Conservation (phyloP, 2,797 vertebrate genomes). For the Malacoraja senta region DNA sequence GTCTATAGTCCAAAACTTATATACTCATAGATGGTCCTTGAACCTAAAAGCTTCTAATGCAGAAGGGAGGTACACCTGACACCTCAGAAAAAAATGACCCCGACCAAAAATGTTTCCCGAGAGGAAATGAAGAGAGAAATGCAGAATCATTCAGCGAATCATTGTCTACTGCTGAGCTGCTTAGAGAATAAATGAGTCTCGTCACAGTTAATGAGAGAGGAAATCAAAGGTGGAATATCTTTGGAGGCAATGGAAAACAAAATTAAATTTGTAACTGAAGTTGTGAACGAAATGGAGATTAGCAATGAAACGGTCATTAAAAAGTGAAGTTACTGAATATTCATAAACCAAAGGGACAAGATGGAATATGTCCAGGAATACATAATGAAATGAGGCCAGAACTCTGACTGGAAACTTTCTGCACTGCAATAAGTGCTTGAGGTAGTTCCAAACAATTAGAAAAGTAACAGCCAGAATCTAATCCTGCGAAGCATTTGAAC, state of each 20-base stretch:
- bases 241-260: neutral
- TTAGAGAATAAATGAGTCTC: neutral
- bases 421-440: neutral
- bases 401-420: neutral
- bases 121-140: neutral
- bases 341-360: neutral
- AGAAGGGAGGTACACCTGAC: neutral
- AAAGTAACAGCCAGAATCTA: neutral
- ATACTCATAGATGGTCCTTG: neutral
- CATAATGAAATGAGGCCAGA: neutral
- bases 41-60: neutral
- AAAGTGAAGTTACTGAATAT: neutral
- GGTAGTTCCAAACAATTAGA: neutral
- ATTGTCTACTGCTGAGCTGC: no score
- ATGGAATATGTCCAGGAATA: neutral
- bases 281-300: conserved; percentile 12
- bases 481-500: neutral
- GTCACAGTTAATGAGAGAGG: neutral
- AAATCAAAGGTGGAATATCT: neutral
- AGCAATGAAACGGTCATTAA: conserved; percentile 20
- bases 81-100: neutral
- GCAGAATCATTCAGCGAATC: no score
- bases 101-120: neutral
- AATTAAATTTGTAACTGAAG: neutral
- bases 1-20: neutral